Conservation (phyloP, 1,140 invertebrate species). For the Drosophila nigromelanica region DNA sequence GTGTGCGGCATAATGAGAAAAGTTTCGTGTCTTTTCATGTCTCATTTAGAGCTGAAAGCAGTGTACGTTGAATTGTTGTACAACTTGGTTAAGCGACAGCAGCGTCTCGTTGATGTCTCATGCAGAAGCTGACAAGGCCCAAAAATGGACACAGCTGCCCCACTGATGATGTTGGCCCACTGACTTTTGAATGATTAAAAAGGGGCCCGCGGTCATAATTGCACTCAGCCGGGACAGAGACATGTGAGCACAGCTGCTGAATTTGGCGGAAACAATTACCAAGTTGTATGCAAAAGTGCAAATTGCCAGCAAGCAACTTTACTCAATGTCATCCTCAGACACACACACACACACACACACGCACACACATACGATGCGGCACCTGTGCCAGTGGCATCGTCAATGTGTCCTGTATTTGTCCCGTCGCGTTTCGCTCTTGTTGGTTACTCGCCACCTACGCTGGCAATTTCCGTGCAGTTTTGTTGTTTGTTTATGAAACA, state of each 20-base stretch:
- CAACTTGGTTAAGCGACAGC: constrained; percentile 53
- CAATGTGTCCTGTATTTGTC: constrained; percentile 15
- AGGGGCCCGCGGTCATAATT: constrained; percentile 37
- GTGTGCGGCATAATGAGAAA: constrained; percentile 68
- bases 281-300: constrained; percentile 78
- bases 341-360: constrained; percentile 3
- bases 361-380: constrained; percentile 21
- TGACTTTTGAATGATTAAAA: constrained; percentile 77
- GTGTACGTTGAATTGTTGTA: constrained; percentile 51
- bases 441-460: constrained; percentile 31
- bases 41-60: constrained; percentile 67
- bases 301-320: constrained; percentile 52
- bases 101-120: neutral
- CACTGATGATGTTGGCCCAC: constrained; percentile 1
- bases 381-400: constrained; percentile 28
- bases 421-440: neutral
- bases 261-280: constrained; percentile 78
- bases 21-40: constrained; percentile 73
- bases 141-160: constrained; percentile 51
- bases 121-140: neutral
- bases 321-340: constrained; percentile 58
- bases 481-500: constrained; percentile 81
- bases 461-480: constrained; percentile 76
- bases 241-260: constrained; percentile 48
- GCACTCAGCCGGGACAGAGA: neutral